Evolutionary conservation across 2,797 vertebrate genomes (phyloP).

Genomic region (Cryptoblepharus egeriae): DNA sequence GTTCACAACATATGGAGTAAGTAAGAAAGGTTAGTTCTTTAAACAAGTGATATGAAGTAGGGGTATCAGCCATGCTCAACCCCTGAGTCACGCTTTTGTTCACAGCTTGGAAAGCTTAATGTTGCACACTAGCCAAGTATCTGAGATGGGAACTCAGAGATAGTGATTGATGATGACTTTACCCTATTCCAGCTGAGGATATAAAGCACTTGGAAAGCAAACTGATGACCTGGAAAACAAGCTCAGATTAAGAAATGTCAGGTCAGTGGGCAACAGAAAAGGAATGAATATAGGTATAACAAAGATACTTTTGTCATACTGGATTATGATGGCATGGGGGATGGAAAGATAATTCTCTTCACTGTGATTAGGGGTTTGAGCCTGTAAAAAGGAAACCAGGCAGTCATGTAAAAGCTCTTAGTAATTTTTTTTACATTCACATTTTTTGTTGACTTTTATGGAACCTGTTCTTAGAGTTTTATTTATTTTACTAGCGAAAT

Average conservation of each 20-base stretch:
- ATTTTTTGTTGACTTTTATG: constrained; percentile 34
- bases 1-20: background rate
- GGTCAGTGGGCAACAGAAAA: constrained; percentile 24
- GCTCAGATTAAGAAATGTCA: constrained; percentile 38
- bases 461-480: background rate
- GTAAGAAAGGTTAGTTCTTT: background rate
- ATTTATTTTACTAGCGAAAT: too few species aligned
- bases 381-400: background rate
- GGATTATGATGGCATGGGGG: constrained; percentile 16
- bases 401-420: background rate
- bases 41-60: background rate
- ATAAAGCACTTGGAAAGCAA: constrained; percentile 34
- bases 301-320: constrained; percentile 44
- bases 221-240: constrained; percentile 40
- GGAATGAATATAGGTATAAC: background rate
- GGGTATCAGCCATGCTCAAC: background rate
- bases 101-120: constrained; percentile 25
- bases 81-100: background rate
- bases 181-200: constrained; percentile 17
- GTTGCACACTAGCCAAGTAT: background rate
- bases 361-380: background rate
- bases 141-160: background rate
- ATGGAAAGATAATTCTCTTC: constrained; percentile 20
- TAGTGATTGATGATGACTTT: background rate
- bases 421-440: background rate